Evolutionary conservation across 2,113 vertebrate genomes (phyloP), one percentile per base, ranked within the genome.

Genomic region (Leptobrachium leishanense): DNA sequence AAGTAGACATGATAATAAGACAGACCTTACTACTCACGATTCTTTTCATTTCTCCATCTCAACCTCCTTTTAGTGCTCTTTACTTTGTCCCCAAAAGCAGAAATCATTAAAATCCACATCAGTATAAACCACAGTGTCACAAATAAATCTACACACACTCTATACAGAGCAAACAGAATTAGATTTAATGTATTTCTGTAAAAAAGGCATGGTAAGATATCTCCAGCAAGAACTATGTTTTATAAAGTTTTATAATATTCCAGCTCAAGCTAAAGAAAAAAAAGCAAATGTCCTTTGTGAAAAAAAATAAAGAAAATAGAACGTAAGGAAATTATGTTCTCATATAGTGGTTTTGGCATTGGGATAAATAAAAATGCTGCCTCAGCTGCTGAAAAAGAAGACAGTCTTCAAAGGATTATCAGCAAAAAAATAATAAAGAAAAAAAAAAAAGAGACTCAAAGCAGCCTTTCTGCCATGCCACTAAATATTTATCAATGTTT

Each of bases 11-110:
- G 20, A 31, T 31, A 31, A 31, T 31, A 31, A 8, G 8, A 50
- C 4, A 5, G 46, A 69, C 42, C 64, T 9, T 75, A 84, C 90
- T 95, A 95, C 97, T 98, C 96, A 97, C 95, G 94, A 90, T 92
- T 95, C 92, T 94, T 94, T 91, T 96, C 94, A 92, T 94, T 93
- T 93, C 94, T 97, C 95, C 95, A 96, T 94, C 94, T 96, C 94
- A 94, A 94, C 88, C 92, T 93, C 77, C 91, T 90, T 92, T 92
- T 96, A 83, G 87, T 85, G 86, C 89, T 94, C 82, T 91, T 92
- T 0, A 85, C 83, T 82, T 90, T 50, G 82, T 94, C 92, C 84
- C 83, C 89, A 72, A 91, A 86, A 83, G 87, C 82, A 88, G 82
- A 85, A 83, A 91, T 89, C 75, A 83, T 88, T 77, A 85, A 71